Conservation (phyloP, 2,113 vertebrate genomes). For the Misgurnus mizolepis region DNA sequence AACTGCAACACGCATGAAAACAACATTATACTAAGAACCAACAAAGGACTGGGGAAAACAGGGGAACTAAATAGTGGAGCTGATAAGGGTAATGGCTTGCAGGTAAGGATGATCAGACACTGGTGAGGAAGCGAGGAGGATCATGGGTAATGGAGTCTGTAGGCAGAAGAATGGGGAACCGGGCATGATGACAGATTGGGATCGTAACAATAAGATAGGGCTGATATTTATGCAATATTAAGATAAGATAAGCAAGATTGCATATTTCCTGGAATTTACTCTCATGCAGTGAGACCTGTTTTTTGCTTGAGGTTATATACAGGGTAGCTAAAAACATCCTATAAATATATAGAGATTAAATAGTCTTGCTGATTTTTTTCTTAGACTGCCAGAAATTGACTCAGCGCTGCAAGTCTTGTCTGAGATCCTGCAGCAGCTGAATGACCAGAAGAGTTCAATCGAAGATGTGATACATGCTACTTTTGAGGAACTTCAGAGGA, state of each 20-base stretch:
- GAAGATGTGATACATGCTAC: conserved; percentile 91
- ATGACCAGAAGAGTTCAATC: conserved; percentile 89
- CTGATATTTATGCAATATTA: too few species aligned
- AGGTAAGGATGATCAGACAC: too few species aligned
- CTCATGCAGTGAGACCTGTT: neutral
- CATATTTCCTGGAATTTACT: too few species aligned
- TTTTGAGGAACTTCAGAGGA: conserved; percentile 96
- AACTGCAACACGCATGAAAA: too few species aligned
- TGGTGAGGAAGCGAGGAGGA: too few species aligned
- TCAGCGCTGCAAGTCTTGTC: conserved; percentile 91
- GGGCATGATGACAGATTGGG: too few species aligned
- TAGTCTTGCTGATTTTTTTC: neutral
- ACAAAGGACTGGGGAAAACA: too few species aligned
- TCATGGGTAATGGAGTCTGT: too few species aligned
- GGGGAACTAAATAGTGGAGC: too few species aligned
- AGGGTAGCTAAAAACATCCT: neutral
- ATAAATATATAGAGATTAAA: neutral
- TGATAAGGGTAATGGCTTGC: too few species aligned
- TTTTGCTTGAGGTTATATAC: neutral
- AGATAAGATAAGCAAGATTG: neutral
- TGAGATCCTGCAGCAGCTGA: conserved; percentile 94
- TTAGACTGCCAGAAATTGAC: conserved; percentile 94
- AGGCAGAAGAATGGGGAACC: too few species aligned
- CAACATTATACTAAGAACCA: too few species aligned
- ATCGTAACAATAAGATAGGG: neutral